These are phyloP conservation scores for Tragelaphus imberbis DNA, from an alignment of 2,113 vertebrate genomes.

Conservation along the genomic window DNA sequence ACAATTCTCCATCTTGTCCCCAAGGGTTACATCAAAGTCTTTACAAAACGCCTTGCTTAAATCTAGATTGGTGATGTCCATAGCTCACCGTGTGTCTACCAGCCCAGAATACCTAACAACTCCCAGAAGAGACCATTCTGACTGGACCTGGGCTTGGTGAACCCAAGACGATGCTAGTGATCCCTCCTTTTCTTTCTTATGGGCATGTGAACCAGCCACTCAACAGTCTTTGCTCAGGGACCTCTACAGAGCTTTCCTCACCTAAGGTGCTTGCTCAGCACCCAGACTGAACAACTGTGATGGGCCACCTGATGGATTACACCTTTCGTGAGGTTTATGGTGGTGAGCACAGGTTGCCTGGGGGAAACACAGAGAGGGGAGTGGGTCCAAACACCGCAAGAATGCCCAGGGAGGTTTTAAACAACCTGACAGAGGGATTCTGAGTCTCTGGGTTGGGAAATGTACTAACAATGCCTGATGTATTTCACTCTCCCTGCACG, in stretches of 20 bases:
- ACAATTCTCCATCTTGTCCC: conserved; percentile 2
- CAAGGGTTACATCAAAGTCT: neutral
- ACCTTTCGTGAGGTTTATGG: neutral
- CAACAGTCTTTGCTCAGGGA: neutral
- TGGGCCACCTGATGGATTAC: neutral
- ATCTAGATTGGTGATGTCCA: neutral
- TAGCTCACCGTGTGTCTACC: neutral
- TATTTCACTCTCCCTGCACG: conserved; percentile 31
- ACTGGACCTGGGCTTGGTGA: neutral
- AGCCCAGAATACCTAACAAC: neutral
- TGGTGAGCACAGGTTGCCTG: neutral
- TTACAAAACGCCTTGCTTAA: neutral
- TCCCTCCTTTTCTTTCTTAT: neutral
- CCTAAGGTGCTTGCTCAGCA: conserved; percentile 6
- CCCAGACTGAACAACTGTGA: neutral
- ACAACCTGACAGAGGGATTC: neutral
- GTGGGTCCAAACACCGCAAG: neutral
- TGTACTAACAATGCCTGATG: conserved; percentile 40
- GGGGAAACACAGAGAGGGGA: neutral
- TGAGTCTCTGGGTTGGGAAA: conserved; percentile 21
- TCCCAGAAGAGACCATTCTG: neutral
- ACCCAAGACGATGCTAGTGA: neutral
- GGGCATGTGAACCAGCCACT: neutral
- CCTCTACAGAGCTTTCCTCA: neutral
- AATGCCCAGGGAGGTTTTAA: conserved; percentile 1